Evolutionary conservation across 2,888 invertebrate genomes (phyloP).

Genomic region (Myathropa florea): DNA sequence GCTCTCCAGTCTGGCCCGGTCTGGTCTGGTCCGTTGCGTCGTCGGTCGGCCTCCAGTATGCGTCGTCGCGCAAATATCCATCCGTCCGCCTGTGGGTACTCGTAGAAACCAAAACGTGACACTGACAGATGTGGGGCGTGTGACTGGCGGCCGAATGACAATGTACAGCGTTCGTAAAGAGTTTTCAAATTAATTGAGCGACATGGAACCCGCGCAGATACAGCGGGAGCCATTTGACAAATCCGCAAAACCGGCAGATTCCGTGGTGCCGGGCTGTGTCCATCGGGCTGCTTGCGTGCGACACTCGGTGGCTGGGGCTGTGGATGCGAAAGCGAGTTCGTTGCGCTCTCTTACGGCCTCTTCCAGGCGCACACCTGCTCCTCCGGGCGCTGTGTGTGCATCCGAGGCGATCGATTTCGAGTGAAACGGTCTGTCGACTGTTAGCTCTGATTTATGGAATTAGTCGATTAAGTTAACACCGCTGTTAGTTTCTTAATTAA

Average conservation of each 20-base stretch:
- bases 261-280: neutral
- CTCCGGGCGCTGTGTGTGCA: slow-evolving; percentile 8
- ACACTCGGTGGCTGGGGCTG: neutral
- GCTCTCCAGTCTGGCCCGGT: slow-evolving; percentile 13
- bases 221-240: slow-evolving; percentile 29
- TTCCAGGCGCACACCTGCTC: slow-evolving; percentile 50
- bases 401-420: slow-evolving; percentile 60
- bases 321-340: slow-evolving; percentile 27
- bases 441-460: slow-evolving; percentile 71
- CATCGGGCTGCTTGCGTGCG: slow-evolving; percentile 27
- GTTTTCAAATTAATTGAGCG: slow-evolving; percentile 31
- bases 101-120: slow-evolving; percentile 31
- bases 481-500: slow-evolving; percentile 71
- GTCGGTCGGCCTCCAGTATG: neutral
- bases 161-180: neutral
- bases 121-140: slow-evolving; percentile 64
- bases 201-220: slow-evolving; percentile 29
- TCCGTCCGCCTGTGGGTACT: slow-evolving; percentile 4
- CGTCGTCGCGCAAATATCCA: too few relatives aligned
- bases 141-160: slow-evolving; percentile 57
- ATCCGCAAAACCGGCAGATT: slow-evolving; percentile 47
- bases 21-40: neutral
- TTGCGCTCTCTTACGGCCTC: slow-evolving; percentile 28
- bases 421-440: slow-evolving; percentile 49
- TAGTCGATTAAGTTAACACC: slow-evolving; percentile 70